A percentile compares a stretch with the other conserved stretches of the same genome.
phyloP scores from a whole-genome alignment of 1,140 invertebrate genomes.

The Adelges cooleyi region DNA sequence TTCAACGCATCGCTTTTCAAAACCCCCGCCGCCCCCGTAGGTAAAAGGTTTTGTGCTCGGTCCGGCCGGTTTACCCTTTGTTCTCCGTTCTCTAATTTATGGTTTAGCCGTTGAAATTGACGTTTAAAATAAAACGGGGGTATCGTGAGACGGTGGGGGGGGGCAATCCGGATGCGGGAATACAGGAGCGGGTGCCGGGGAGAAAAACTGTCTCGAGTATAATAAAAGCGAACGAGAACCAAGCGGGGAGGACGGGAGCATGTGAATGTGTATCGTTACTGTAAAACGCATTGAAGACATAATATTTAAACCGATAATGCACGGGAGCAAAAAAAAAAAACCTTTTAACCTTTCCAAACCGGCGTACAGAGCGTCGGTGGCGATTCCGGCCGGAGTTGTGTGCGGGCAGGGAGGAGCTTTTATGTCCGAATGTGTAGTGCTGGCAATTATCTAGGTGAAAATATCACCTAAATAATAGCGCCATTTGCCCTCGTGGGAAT shows the following conservation, averaged over 20 bases:
- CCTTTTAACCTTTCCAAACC: conserved; percentile 22
- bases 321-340: conserved; percentile 5
- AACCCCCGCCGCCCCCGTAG: not conserved
- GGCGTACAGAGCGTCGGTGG: no score
- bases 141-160: not conserved
- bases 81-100: conserved; percentile 25
- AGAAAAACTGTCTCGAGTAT: not conserved
- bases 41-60: conserved; percentile 12
- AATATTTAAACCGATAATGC: conserved; percentile 17
- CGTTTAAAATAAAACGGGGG: not conserved
- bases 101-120: conserved; percentile 15
- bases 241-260: not conserved
- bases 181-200: not conserved
- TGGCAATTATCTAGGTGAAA: conserved; percentile 15
- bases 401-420: not conserved
- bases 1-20: conserved; percentile 6
- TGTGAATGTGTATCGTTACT: conserved; percentile 1
- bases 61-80: conserved; percentile 6
- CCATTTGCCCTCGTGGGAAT: not conserved
- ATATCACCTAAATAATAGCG: conserved; percentile 13
- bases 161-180: not conserved
- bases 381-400: not conserved
- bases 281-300: conserved; percentile 1
- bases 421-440: not conserved
- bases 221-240: not conserved